Evolutionary conservation across 2,797 vertebrate species (phyloP).

Genomic region (Coregonus ussuriensis): DNA sequence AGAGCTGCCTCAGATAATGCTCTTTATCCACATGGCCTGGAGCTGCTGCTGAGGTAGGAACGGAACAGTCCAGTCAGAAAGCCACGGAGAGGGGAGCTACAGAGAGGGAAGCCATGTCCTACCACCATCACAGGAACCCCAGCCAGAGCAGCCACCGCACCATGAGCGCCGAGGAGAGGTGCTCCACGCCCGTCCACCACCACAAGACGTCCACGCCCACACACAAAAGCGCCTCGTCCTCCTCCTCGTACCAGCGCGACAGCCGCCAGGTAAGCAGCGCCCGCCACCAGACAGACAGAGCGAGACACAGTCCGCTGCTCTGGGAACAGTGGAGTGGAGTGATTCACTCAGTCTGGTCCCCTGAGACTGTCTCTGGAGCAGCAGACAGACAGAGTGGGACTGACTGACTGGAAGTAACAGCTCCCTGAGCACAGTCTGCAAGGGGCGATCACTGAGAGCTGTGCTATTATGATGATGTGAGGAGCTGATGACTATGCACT

Average conservation of each 20-base stretch:
- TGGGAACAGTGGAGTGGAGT: constrained; percentile 12
- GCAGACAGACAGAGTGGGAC: constrained; percentile 15
- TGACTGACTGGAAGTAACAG: constrained; percentile 18
- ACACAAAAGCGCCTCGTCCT: constrained; percentile 94
- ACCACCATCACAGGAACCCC: constrained; percentile 64
- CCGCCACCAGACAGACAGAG: background rate
- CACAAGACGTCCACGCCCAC: constrained; percentile 90
- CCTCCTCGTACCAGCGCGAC: constrained; percentile 91
- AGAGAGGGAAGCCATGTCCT: constrained; percentile 65
- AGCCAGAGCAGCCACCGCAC: constrained; percentile 76
- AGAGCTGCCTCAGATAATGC: constrained; percentile 55
- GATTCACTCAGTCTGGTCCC: background rate
- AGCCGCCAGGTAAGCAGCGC: constrained; percentile 87
- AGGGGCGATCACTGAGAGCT: constrained; percentile 1
- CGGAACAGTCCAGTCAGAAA: constrained; percentile 32
- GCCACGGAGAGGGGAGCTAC: constrained; percentile 27
- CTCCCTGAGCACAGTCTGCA: constrained; percentile 14
- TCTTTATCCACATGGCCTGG: constrained; percentile 43
- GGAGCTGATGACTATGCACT: background rate
- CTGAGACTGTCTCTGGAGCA: constrained; percentile 23
- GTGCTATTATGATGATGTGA: background rate
- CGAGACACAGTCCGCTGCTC: background rate
- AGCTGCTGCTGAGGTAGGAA: constrained; percentile 61
- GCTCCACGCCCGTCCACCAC: constrained; percentile 77
- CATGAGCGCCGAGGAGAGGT: constrained; percentile 93